A percentile compares a stretch with the other conserved stretches of the same genome.
phyloP scores from a whole-genome alignment of 2,113 vertebrate genomes.

The Neolamprologus longior region DNA sequence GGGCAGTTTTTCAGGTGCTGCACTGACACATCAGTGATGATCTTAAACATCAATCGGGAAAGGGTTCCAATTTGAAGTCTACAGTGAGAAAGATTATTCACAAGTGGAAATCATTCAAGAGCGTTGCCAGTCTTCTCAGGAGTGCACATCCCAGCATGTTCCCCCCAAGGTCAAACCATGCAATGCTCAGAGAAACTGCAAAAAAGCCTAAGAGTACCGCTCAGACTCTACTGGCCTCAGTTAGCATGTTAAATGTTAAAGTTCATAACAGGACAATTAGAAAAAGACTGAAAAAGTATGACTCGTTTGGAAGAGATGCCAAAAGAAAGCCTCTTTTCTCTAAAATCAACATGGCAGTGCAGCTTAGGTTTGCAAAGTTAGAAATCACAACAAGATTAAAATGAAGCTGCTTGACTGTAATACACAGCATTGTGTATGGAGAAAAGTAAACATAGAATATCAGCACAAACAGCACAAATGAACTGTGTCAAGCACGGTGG shows the following conservation, averaged over 20 bases:
- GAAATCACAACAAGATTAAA: background rate
- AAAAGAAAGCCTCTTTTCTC: background rate
- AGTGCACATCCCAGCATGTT: background rate
- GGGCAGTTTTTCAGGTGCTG: background rate
- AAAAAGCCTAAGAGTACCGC: background rate
- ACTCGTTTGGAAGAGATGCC: background rate
- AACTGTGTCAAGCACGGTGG: background rate
- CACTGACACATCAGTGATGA: background rate
- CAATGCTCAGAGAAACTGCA: background rate
- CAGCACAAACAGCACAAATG: background rate
- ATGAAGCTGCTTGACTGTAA: background rate
- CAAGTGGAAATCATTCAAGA: background rate
- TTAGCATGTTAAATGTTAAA: background rate
- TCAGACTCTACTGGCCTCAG: background rate
- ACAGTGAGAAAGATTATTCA: background rate
- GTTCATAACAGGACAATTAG: background rate
- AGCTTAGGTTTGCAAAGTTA: background rate
- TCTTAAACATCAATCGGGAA: background rate
- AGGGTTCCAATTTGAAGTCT: background rate
- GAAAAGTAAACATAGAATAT: background rate
- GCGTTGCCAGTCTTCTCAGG: background rate
- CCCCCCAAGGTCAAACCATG: background rate
- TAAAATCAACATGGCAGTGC: background rate
- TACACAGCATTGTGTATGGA: background rate
- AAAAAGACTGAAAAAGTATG: background rate